Conservation (phyloP, 30 jellyfish, hydroid and myxozoan genomes). For the Turritopsis rubra region DNA sequence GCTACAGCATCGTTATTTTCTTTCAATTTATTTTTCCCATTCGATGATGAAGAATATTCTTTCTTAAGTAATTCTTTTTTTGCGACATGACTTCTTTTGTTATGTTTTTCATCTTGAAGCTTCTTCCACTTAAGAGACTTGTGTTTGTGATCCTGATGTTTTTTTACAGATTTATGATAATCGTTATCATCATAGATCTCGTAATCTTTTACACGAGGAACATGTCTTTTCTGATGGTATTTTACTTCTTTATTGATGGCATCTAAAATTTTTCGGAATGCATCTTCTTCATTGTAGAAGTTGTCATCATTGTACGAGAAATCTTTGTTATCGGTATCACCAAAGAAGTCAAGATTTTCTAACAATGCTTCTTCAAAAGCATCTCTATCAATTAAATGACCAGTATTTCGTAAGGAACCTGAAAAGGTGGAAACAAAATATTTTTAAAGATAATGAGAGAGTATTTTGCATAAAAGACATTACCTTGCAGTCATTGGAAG, state of each 20-base stretch:
- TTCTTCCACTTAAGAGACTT: not conserved
- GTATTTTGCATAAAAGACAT: too few species aligned
- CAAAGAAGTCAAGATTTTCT: not conserved
- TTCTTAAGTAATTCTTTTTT: constrained; percentile 2
- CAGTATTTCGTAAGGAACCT: constrained; percentile 3
- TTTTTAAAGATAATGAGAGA: too few species aligned
- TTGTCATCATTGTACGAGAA: not conserved
- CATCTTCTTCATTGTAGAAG: not conserved
- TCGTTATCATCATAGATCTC: constrained; percentile 15
- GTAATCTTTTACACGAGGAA: constrained; percentile 17
- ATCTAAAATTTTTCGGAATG: not conserved
- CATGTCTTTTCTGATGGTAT: constrained; percentile 8
- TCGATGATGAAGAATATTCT: not conserved
- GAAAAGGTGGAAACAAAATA: not conserved
- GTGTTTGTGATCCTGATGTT: not conserved
- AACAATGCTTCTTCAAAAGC: not conserved
- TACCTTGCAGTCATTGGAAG: too few species aligned
- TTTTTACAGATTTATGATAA: not conserved
- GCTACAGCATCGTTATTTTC: not conserved
- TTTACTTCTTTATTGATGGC: not conserved
- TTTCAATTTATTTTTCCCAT: not conserved
- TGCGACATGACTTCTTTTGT: not conserved
- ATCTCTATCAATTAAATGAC: not conserved
- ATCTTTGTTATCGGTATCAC: not conserved
- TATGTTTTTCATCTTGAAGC: not conserved